Evolutionary conservation across 2,797 vertebrate species (phyloP), one percentile per base, ranked within the genome.

Genomic region (Alexandromys oeconomus): DNA sequence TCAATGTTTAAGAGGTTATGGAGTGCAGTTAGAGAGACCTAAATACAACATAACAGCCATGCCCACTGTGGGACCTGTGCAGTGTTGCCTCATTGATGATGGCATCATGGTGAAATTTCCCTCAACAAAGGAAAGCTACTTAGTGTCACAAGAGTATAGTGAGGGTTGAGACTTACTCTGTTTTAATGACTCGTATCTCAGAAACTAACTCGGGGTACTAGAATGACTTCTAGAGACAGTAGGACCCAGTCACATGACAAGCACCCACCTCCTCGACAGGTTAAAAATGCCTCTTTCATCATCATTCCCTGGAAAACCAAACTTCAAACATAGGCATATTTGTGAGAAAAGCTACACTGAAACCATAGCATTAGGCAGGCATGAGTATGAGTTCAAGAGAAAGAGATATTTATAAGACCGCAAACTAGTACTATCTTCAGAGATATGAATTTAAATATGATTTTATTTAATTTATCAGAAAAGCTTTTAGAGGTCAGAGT

Each of bases 341-440:
- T 19, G 15, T 29, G 34, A 5, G 51, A 63, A 13, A 37, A 48
- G 13, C 2, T 23, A 31, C 63, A 80, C n/a, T 40, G 76, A 27
- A 31, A 40, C 17, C 27, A 34, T 2, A 25, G 14, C 6, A n/a
- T 9, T 3, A 12, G 1, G 21, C 1, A n/a, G 46, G 15, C 59
- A 67, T 88, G 43, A 23, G 4, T 27, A 29, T 27, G 79, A 29
- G 37, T 29, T 87, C 80, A 92, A 40, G 19, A 40, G 17, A 74
- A 89, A 8, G 3, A 57, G n/a, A 73, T 40, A 10, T 29, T 92
- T 76, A 80, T 27, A 25, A 69, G 31, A n/a, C 37, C 4, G 12
- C 67, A 80, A 89, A 91, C 4, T 11, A 63, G 10, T 6, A 43
- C n/a, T 1, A 37, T 74, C 67, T 6, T 63, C 11, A 71, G 80